Evolutionary conservation across 2,888 invertebrate species (phyloP), one percentile per base, ranked within the genome.

Genomic region (Cryptocephalus moraei): DNA sequence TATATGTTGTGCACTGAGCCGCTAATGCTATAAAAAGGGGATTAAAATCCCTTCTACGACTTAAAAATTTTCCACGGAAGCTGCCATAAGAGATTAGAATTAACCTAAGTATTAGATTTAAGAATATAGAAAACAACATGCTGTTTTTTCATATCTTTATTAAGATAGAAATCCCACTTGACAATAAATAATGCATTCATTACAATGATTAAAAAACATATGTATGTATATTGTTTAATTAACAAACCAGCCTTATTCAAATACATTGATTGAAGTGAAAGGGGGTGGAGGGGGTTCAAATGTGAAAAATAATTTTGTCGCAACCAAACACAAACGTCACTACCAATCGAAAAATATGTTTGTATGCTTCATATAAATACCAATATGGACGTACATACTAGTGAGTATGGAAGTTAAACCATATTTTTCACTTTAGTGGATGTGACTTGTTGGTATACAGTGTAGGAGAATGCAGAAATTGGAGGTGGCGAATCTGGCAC

Each of bases 381-480:
- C 12, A 6, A 36, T n/a, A 36, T 4, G 36, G 2, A 36, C 12
- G 12, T 12, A 36, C 36, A 36, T 36, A 11, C 12, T 36, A 36
- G 11, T 36, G n/a, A 36, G n/a, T 13, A 36, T 38, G 9, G 14
- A 14, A 45, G 33, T 39, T 33, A 45, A 64, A 69, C 69, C 68
- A 69, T 68, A 70, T 68, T 69, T 67, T 68, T 65, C 61, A 67
- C 59, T 66, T 61, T 64, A 62, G 43, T n/a, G n/a, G n/a, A n/a
- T n/a, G n/a, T n/a, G n/a, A n/a, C 57, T 57, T 58, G 57, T 54
- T 54, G 51, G 54, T 58, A 57, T 58, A 55, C 55, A 50, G 57
- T 46, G 46, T 49, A 48, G 52, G 48, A 50, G 47, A 51, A 47
- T 49, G 48, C 54, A 43, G 9, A 34, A 42, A 43, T 43, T 51